These are phyloP conservation scores for Channa striata DNA, from an alignment of 2,797 vertebrate genomes.

Conservation along the genomic window DNA sequence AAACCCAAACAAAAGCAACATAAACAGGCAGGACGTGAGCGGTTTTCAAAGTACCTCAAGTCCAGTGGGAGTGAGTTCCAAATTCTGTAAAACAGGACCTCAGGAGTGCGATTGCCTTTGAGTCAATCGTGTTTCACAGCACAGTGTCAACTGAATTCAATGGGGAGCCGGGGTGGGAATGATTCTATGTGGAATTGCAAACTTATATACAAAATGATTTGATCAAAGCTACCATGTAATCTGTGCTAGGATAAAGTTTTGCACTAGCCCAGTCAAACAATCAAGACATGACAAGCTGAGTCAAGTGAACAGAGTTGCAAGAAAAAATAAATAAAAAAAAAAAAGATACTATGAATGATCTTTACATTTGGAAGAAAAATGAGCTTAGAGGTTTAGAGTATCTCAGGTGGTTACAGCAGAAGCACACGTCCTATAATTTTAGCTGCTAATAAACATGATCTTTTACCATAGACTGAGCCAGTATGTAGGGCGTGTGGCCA, in stretches of 20 bases:
- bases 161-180: not conserved
- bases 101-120: conserved; percentile 29
- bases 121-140: conserved; percentile 12
- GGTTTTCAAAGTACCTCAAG: conserved; percentile 8
- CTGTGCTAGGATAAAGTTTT: not conserved
- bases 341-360: not conserved
- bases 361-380: conserved; percentile 24
- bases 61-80: conserved; percentile 1
- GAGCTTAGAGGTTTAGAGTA: not conserved
- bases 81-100: conserved; percentile 19
- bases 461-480: conserved; percentile 17
- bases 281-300: conserved; percentile 10
- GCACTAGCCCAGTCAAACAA: not conserved
- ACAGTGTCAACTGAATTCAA: not conserved
- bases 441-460: conserved; percentile 36
- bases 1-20: not conserved
- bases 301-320: conserved; percentile 7
- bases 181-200: not conserved
- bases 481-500: conserved; percentile 32
- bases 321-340: conserved; percentile 4
- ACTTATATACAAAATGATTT: not conserved
- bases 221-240: not conserved
- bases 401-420: conserved; percentile 14
- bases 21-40: not conserved
- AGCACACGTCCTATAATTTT: not conserved